phyloP scores from a whole-genome alignment of 2,888 invertebrate genomes.

The Lacanobia oleracea region DNA sequence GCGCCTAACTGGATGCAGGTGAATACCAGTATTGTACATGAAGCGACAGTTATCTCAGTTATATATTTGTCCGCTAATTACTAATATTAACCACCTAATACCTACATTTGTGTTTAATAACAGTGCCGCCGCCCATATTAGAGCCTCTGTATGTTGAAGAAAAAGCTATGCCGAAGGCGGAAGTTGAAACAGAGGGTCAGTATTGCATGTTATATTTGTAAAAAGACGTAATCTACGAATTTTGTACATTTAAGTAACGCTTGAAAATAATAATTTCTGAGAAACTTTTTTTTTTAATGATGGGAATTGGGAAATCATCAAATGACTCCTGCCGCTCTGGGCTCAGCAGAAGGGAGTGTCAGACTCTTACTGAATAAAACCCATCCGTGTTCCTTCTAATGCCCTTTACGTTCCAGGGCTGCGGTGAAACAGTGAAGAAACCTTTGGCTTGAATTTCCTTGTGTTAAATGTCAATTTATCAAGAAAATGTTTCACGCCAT shows the following conservation, averaged over 20 bases:
- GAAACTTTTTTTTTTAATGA: no score
- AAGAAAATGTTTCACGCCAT: no score
- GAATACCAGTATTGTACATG: neutral
- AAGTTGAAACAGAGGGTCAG: constrained; percentile 79
- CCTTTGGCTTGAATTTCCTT: neutral
- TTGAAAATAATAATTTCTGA: no score
- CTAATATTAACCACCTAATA: constrained; percentile 49
- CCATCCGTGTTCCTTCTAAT: no score
- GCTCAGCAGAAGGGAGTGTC: no score
- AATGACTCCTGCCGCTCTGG: no score
- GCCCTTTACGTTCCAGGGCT: no score
- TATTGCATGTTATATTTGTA: constrained; percentile 31
- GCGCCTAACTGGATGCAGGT: neutral
- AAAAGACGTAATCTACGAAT: neutral
- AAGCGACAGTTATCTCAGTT: neutral
- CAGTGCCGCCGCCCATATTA: constrained; percentile 84
- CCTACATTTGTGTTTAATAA: constrained; percentile 63
- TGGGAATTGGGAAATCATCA: no score
- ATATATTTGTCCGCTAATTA: constrained; percentile 28
- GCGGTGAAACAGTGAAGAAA: no score
- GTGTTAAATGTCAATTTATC: neutral
- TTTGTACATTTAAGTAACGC: neutral
- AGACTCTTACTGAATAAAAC: no score
- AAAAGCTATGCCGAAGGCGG: constrained; percentile 73
- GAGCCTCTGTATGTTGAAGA: constrained; percentile 84